Evolutionary conservation across 1,140 invertebrate species (phyloP).

Genomic region (Nephila pilipes): DNA sequence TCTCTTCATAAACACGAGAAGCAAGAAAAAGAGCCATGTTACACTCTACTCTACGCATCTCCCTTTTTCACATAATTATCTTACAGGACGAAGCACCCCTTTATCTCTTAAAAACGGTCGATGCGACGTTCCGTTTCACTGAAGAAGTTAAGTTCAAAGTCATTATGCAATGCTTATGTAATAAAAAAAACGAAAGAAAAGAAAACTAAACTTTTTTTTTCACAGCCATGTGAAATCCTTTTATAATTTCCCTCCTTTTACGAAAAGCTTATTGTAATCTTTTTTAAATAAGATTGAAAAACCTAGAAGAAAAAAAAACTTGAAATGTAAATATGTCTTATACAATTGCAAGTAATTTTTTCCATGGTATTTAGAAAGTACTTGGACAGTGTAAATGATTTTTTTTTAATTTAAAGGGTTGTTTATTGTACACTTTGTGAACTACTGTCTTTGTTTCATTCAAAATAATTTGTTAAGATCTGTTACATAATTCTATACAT

Average conservation of each 20-base stretch:
- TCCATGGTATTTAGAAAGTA: too few species aligned
- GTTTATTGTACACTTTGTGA: too few species aligned
- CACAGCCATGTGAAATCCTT: background rate
- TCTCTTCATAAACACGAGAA: background rate
- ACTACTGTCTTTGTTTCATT: too few species aligned
- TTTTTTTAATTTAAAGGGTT: too few species aligned
- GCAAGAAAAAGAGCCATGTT: background rate
- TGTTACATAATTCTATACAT: too few species aligned
- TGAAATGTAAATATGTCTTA: background rate
- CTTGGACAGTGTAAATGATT: too few species aligned
- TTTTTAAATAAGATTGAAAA: background rate
- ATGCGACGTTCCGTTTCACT: background rate
- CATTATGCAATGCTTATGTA: background rate
- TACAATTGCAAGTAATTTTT: too few species aligned
- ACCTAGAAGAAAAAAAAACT: background rate
- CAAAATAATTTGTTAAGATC: too few species aligned
- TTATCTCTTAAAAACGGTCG: background rate
- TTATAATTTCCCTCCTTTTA: background rate
- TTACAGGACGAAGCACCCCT: background rate
- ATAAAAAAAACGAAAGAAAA: background rate
- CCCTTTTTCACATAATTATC: background rate
- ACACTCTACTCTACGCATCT: background rate
- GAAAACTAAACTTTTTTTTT: background rate
- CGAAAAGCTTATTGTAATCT: slow-evolving; percentile 35
- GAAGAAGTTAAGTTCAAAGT: background rate